Evolutionary conservation across 2,888 invertebrate species (phyloP), one percentile per base, ranked within the genome.

Genomic region (Unio delphinus): DNA sequence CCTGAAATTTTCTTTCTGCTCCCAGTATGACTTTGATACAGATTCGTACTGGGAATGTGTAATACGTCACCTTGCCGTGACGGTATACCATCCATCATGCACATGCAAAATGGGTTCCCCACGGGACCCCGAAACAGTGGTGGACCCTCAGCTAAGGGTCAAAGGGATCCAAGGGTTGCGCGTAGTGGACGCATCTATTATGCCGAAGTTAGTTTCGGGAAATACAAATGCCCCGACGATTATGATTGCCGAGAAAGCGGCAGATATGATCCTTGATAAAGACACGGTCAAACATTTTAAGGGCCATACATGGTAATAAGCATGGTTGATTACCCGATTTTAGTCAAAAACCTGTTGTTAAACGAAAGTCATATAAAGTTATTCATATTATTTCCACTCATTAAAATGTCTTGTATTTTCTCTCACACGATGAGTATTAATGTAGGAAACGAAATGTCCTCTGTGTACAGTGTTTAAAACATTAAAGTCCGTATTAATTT

Each of bases 41-140:
- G 79, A 79, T 65, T 69, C 65, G n/a, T 76, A 72, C 69, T 79
- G 80, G 79, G 71, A 68, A 28, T 79, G 77, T 58, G 55, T 69
- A 45, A 65, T 76, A 20, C 57, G 70, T 18, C 64, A 69, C n/a
- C 57, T 72, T 17, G 67, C 73, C 0, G 54, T 65, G 1, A 75
- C 75, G 4, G 61, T 72, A 7, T 76, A 75, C 87, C 95, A 96
- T 88, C 93, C 93, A 0, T 94, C 93, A 0, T 95, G 95, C 2
- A 94, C 94, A 1, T 94, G 95, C 83, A 92, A 93, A 26, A 94
- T 95, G 86, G 95, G 94, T 3, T 85, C 75, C 20, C 72, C 54
- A 1, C 80, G 84, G 7, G 90, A 91, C 73, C 62, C 72, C 0
- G 79, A 85, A 85, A 91, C 92, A 2, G 95, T 95, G 0, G 93